Percentiles rank a stretch among this genome's conserved stretches.
Conservation (phyloP, 2,797 vertebrate species). For the Sebastes oblongus region DNA sequence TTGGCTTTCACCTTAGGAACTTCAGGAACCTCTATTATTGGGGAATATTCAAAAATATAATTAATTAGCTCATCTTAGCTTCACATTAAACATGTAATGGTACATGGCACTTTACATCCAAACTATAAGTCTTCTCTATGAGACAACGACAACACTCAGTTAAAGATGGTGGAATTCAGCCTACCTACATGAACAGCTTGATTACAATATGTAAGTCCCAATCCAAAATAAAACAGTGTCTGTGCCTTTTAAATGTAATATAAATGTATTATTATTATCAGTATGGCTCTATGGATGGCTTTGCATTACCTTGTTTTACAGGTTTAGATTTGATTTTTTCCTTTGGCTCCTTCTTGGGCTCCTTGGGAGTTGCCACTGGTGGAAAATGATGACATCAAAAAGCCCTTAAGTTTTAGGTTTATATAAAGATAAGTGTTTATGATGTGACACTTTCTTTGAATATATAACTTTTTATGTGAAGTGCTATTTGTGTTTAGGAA, state of each 20-base stretch:
- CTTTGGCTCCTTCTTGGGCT: background rate
- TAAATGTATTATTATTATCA: no score
- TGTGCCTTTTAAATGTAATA: no score
- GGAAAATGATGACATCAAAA: background rate
- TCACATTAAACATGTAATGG: background rate
- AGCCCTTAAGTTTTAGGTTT: no score
- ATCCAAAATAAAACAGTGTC: no score
- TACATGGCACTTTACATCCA: no score
- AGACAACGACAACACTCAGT: background rate
- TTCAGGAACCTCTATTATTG: constrained; percentile 17
- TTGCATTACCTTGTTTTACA: background rate
- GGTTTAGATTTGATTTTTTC: background rate
- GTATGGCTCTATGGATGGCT: no score
- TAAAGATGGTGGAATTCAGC: background rate
- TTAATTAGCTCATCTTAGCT: background rate
- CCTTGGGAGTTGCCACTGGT: background rate
- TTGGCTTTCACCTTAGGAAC: constrained; percentile 39
- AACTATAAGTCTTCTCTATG: no score
- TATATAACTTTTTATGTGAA: no score
- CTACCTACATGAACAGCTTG: accelerated
- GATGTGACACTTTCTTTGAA: no score
- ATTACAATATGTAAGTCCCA: no score
- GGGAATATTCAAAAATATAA: background rate
- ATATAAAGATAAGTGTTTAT: no score
- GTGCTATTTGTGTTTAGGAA: no score